Evolutionary conservation across 2,113 vertebrate species (phyloP), one percentile per base, ranked within the genome.

Genomic region (Fregetta grallaria): DNA sequence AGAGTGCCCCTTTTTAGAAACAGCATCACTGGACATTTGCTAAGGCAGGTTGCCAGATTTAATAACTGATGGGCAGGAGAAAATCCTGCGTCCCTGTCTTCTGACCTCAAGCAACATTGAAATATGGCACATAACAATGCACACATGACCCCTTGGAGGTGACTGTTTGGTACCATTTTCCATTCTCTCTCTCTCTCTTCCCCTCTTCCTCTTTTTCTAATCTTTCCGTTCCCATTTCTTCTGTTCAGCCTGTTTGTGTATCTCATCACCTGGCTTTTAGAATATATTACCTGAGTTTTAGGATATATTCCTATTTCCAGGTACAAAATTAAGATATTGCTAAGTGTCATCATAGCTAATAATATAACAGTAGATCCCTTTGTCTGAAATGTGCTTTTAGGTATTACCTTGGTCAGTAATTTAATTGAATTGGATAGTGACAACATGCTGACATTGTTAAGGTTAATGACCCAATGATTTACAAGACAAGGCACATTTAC

Each of bases 401-500:
- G 86, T 94, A 96, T 96, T 97, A 97, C 97, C 97, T 98, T 98
- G 96, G 95, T 97, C 91, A 96, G 96, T 96, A 90, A 95, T 98
- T 97, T 97, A 98, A 98, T 98, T 98, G 97, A 98, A 98, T 98
- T 97, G 97, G 97, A 90, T 97, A 94, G 96, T 97, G 98, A 98
- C 74, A 72, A 96, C 96, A 94, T 90, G 49, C 84, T 97, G 95
- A 97, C 95, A 94, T 97, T 98, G 97, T 98, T 98, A 97, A 98
- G 97, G 98, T 98, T 98, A 98, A 98, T 78, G 98, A 98, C 96
- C 98, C 98, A 97, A 81, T 98, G 97, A 98, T 98, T 98, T 98
- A 98, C 98, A 98, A 98, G 98, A 97, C 97, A 98, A 98, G 98
- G 98, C 95, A 98, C 98, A 98, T 98, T 98, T 98, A 98, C 97